Percentiles rank a stretch among this genome's conserved stretches.
Conservation (phyloP, 2,113 vertebrate genomes). For the Felis chaus region DNA sequence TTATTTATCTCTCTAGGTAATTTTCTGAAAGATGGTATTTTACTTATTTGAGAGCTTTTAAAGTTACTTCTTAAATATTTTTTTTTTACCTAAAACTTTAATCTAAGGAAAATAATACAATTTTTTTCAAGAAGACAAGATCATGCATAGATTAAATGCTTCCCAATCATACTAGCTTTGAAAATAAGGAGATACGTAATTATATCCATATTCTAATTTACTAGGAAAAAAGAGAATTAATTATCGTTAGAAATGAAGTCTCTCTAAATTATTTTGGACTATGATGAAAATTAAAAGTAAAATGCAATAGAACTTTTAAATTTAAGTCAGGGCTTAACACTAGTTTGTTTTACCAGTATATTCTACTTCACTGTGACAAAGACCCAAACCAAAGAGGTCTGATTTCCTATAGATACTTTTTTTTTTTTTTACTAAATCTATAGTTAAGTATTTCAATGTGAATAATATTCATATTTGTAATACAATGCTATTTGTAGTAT, state of each 20-base stretch:
- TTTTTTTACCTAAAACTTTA: not conserved
- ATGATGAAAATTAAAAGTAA: conserved; percentile 38
- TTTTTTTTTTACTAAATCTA: not conserved
- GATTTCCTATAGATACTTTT: not conserved
- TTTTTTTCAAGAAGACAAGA: conserved; percentile 15
- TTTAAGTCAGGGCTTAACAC: not conserved
- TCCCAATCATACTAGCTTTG: not conserved
- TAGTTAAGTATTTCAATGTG: not conserved
- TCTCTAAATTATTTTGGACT: conserved; percentile 37
- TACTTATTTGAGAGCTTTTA: not conserved
- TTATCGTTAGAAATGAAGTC: conserved; percentile 15
- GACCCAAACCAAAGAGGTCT: not conserved
- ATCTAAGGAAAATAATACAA: not conserved
- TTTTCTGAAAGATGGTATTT: conserved; percentile 18
- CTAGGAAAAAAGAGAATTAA: not conserved
- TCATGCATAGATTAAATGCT: not conserved
- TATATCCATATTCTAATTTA: conserved; percentile 26
- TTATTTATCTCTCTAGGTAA: not conserved
- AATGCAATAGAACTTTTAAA: conserved; percentile 37
- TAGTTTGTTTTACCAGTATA: not conserved
- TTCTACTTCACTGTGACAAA: not conserved
- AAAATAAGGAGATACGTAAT: conserved; percentile 4
- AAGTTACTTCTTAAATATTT: conserved; percentile 30
- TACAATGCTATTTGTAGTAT: not conserved
- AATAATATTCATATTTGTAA: not conserved